Percentiles rank a stretch among this genome's conserved stretches.
These are phyloP conservation scores for Helicorthomorpha holstii DNA, from an alignment of 1,140 invertebrate species.

Conservation along the genomic window DNA sequence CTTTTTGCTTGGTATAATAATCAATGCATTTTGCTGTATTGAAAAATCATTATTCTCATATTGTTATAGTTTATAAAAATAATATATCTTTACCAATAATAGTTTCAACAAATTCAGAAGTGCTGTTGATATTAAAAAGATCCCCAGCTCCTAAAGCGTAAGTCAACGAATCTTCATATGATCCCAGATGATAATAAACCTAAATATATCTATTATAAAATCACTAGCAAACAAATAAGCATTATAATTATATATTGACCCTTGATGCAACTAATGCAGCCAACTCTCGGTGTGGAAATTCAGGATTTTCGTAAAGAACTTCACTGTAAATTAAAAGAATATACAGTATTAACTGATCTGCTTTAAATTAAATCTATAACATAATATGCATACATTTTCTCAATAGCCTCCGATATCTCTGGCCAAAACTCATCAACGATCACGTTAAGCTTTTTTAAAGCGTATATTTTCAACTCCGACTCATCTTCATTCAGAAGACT, in stretches of 20 bases:
- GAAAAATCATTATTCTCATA: conserved; percentile 7
- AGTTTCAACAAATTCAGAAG: conserved; percentile 91
- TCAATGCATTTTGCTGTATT: conserved; percentile 78
- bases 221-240: not conserved
- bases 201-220: conserved; percentile 7
- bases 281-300: conserved; percentile 67
- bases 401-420: conserved; percentile 93
- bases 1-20: conserved; percentile 75
- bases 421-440: conserved; percentile 98
- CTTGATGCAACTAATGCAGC: conserved; percentile 96
- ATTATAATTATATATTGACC: conserved; percentile 17
- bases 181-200: conserved; percentile 93
- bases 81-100: conserved; percentile 48
- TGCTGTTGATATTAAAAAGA: conserved; percentile 81
- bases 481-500: conserved; percentile 87
- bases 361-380: not conserved
- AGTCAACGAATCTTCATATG: conserved; percentile 85
- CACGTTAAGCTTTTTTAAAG: conserved; percentile 68
- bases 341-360: not conserved
- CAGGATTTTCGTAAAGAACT: conserved; percentile 82
- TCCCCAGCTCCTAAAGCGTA: conserved; percentile 85
- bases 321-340: conserved; percentile 38
- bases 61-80: conserved; percentile 1
- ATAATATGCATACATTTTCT: conserved; percentile 55
- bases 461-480: conserved; percentile 82